A percentile compares a stretch with the other conserved stretches of the same genome.
These are phyloP conservation scores for Mustela erminea DNA, from an alignment of 2,797 vertebrate genomes.

Conservation along the genomic window DNA sequence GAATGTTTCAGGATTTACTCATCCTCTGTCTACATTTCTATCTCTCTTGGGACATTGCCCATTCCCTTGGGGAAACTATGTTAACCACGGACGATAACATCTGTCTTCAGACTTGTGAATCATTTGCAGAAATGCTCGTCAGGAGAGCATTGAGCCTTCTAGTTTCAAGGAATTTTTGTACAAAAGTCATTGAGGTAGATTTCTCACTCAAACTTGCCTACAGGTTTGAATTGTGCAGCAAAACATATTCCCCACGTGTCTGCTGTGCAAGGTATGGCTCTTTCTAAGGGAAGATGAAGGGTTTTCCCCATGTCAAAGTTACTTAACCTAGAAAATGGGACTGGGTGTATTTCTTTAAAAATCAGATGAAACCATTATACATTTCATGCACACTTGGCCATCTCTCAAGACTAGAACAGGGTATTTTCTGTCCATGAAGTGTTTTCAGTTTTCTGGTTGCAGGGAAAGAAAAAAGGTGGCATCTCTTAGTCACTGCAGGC, in stretches of 20 bases:
- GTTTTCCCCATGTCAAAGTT: not conserved
- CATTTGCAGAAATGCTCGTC: not conserved
- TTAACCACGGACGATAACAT: not conserved
- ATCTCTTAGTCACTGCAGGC: not conserved
- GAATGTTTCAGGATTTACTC: constrained; percentile 21
- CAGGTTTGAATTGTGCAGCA: not conserved
- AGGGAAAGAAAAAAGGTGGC: not conserved
- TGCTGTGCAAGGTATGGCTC: not conserved
- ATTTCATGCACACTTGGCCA: not conserved
- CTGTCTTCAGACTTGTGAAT: constrained; percentile 21
- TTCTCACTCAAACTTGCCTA: not conserved
- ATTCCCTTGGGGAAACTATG: constrained; percentile 10
- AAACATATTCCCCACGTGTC: not conserved
- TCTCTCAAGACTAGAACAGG: not conserved
- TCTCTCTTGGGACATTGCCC: constrained; percentile 10
- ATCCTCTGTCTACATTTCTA: not conserved
- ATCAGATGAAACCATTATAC: not conserved
- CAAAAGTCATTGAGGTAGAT: not conserved
- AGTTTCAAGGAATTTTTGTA: not conserved
- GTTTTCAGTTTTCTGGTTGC: not conserved
- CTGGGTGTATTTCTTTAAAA: constrained; percentile 15
- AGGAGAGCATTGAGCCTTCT: not conserved
- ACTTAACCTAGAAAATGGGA: not conserved
- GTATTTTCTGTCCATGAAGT: not conserved
- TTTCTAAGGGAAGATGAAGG: not conserved